Percentiles rank a stretch among this genome's conserved stretches.
phyloP scores from a whole-genome alignment of 1,140 invertebrate species.

The Palaemon carinicauda region DNA sequence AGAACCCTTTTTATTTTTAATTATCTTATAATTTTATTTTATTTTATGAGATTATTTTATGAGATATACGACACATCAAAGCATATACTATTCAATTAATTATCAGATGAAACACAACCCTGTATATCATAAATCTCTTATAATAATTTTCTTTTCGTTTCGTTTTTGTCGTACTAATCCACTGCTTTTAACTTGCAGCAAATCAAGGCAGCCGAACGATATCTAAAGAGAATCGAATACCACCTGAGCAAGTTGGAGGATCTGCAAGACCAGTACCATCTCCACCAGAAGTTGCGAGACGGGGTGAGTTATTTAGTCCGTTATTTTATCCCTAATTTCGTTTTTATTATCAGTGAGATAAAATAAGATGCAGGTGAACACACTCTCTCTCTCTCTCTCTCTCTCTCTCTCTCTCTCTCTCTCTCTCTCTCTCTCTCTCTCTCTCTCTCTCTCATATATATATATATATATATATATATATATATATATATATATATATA shows the following conservation, averaged over 20 bases:
- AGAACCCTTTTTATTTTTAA: too few relatives aligned
- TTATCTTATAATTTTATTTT: too few relatives aligned
- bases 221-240: slow-evolving; percentile 69
- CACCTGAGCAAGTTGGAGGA: slow-evolving; percentile 69
- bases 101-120: too few relatives aligned
- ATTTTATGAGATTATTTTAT: too few relatives aligned
- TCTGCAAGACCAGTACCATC: slow-evolving; percentile 67
- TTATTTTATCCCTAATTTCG: too few relatives aligned
- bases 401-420: neutral
- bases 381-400: neutral
- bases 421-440: neutral
- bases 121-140: too few relatives aligned
- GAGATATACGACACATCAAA: too few relatives aligned
- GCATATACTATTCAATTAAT: too few relatives aligned
- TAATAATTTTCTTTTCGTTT: slow-evolving; percentile 14
- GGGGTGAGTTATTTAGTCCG: slow-evolving; percentile 37
- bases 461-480: too few relatives aligned
- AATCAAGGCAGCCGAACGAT: slow-evolving; percentile 68
- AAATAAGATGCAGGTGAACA: too few relatives aligned
- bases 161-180: neutral
- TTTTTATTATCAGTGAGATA: too few relatives aligned
- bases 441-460: neutral
- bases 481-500: too few relatives aligned
- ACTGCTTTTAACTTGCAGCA: slow-evolving; percentile 64
- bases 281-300: slow-evolving; percentile 66